A percentile compares a stretch with the other conserved stretches of the same genome.
These are phyloP conservation scores for Acanthosepion pharaonis DNA, from an alignment of 2,888 invertebrate genomes.

Conservation along the genomic window DNA sequence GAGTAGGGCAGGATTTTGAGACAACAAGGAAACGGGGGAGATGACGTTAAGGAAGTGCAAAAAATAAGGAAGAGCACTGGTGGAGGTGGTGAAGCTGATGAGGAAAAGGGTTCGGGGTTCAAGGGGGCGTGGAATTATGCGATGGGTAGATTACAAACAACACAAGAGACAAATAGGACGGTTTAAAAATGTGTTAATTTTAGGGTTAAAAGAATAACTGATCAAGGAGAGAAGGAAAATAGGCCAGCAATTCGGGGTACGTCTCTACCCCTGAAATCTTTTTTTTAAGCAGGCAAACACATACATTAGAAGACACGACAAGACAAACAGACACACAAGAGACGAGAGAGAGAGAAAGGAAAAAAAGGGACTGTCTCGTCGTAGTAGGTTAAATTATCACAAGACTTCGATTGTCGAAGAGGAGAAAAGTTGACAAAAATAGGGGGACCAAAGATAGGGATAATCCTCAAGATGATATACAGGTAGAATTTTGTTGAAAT, in stretches of 20 bases:
- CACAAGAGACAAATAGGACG: background rate
- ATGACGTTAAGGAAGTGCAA: background rate
- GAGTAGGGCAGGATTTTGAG: conserved; percentile 9
- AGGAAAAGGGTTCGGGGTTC: background rate
- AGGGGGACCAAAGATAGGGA: background rate
- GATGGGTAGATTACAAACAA: background rate
- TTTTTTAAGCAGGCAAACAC: background rate
- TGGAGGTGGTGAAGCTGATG: background rate
- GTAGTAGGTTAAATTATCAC: background rate
- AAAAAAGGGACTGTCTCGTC: background rate
- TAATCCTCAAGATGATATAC: background rate
- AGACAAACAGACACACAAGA: no score
- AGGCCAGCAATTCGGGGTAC: background rate
- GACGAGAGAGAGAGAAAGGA: background rate
- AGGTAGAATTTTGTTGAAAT: background rate
- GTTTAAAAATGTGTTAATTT: background rate
- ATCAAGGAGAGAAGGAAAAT: background rate
- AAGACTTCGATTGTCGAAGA: background rate
- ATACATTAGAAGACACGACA: background rate
- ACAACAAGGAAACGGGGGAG: background rate
- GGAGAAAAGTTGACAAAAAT: background rate
- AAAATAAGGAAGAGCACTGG: background rate
- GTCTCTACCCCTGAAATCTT: background rate
- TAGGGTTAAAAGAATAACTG: background rate
- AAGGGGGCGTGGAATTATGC: conserved; percentile 20